Conservation (phyloP, 2,113 vertebrate species). For the Candoia aspera region DNA sequence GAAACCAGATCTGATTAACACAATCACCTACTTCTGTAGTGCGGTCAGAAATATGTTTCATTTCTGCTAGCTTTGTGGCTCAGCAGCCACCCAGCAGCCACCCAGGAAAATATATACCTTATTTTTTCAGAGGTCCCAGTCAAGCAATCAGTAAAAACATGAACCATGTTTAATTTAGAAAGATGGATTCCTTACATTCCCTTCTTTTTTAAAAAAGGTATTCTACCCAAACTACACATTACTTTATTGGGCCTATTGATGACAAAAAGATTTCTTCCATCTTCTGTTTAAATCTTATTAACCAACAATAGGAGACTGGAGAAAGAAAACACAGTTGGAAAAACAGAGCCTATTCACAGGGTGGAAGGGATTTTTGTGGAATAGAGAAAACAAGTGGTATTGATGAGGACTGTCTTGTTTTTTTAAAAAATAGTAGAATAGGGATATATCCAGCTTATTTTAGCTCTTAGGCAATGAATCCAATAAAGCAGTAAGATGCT, state of each 20-base stretch:
- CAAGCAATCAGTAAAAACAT: not conserved
- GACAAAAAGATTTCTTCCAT: not conserved
- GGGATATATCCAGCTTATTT: not conserved
- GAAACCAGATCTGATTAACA: conserved; percentile 33
- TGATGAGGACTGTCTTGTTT: not conserved
- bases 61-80: conserved; percentile 24
- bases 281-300: not conserved
- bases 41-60: conserved; percentile 23
- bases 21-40: conserved; percentile 9
- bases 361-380: not conserved
- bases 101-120: conserved; percentile 19
- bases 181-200: not conserved
- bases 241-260: not conserved
- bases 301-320: not conserved
- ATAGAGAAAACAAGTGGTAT: not conserved
- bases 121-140: not conserved
- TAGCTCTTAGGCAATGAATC: not conserved
- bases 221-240: not conserved
- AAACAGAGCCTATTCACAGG: not conserved
- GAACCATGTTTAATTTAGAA: not conserved
- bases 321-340: not conserved
- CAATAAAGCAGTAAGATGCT: not conserved
- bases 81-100: not conserved
- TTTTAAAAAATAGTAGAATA: not conserved
- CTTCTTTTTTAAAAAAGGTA: not conserved